Evolutionary conservation across 2,113 vertebrate species (phyloP).

Genomic region (Myodes glareolus): DNA sequence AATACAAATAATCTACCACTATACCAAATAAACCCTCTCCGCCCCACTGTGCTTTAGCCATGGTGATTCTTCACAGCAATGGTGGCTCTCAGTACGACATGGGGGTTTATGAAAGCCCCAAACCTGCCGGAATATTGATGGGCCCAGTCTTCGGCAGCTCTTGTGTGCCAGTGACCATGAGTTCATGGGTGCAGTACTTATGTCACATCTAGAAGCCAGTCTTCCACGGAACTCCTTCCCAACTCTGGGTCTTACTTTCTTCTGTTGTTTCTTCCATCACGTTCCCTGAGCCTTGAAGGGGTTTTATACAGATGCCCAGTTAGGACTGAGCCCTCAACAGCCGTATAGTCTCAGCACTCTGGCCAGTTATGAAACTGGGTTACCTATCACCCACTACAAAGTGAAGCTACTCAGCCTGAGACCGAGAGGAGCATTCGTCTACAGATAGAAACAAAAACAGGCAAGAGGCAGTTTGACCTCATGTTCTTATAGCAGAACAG

Average conservation of each 20-base stretch:
- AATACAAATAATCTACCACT: too few species aligned
- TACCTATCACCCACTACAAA: not conserved
- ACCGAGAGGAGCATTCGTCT: not conserved
- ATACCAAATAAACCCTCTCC: not conserved
- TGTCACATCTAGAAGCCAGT: not conserved
- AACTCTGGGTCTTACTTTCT: not conserved
- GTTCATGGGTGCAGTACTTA: not conserved
- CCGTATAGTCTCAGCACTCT: not conserved
- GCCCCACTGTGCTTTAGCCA: not conserved
- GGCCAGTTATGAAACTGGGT: not conserved
- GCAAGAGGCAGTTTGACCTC: not conserved
- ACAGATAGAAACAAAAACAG: not conserved
- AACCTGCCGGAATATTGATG: not conserved
- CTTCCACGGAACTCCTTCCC: not conserved
- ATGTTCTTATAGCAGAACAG: not conserved
- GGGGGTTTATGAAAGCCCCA: not conserved
- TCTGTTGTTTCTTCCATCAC: not conserved
- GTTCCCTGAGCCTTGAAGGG: not conserved
- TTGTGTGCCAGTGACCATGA: not conserved
- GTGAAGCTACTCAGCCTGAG: not conserved
- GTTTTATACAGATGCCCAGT: not conserved
- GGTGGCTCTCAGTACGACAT: not conserved
- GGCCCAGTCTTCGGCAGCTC: not conserved
- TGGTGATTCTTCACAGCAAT: not conserved
- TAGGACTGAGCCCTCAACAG: not conserved